These are phyloP conservation scores for Bombus huntii DNA, from an alignment of 1,140 invertebrate genomes.

Conservation along the genomic window DNA sequence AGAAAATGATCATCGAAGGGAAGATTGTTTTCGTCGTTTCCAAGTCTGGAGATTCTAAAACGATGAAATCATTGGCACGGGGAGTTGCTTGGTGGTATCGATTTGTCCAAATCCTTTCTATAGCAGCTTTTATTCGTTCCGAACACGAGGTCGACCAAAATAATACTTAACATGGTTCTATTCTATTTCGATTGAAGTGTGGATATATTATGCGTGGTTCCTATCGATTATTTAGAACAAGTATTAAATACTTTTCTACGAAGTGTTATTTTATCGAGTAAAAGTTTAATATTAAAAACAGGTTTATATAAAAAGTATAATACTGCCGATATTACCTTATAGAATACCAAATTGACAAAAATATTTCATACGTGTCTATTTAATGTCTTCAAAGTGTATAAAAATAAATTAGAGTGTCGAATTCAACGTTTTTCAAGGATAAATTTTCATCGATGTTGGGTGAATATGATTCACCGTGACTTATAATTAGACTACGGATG, in stretches of 20 bases:
- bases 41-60: neutral
- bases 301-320: neutral
- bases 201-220: neutral
- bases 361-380: too few relatives aligned
- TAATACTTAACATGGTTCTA: neutral
- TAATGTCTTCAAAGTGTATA: neutral
- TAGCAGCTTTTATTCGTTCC: neutral
- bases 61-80: neutral
- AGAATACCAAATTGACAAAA: too few relatives aligned
- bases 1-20: neutral
- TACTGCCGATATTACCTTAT: too few relatives aligned
- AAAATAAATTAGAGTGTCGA: neutral
- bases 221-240: neutral
- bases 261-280: too few relatives aligned
- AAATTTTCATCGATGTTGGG: neutral
- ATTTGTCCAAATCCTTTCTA: neutral
- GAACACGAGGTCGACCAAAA: neutral
- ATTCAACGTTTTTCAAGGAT: too few relatives aligned
- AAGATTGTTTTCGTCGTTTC: too few relatives aligned
- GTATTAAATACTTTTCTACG: too few relatives aligned
- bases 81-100: neutral
- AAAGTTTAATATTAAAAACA: neutral
- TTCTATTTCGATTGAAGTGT: neutral
- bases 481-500: neutral
- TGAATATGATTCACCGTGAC: neutral